These are phyloP conservation scores for Drosophila lini DNA, from an alignment of 1,140 invertebrate species.

Conservation along the genomic window DNA sequence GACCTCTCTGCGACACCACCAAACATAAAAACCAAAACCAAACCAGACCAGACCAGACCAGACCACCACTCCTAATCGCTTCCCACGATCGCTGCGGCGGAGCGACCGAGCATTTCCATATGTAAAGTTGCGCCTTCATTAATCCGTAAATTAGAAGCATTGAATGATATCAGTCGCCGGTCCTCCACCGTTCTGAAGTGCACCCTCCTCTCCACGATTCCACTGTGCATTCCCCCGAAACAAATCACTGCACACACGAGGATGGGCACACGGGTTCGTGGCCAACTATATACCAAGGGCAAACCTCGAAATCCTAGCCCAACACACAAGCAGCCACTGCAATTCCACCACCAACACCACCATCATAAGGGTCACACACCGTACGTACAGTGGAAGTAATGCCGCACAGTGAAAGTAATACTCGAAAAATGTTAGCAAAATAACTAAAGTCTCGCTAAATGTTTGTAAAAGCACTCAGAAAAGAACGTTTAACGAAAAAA, in stretches of 20 bases:
- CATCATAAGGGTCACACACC: conserved; percentile 1
- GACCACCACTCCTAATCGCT: conserved; percentile 62
- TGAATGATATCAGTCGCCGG: conserved; percentile 64
- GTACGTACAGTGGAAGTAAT: conserved; percentile 49
- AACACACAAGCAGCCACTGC: conserved; percentile 40
- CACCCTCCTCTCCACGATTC: conserved; percentile 24
- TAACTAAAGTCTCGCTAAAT: not conserved
- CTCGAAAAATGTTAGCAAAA: not conserved
- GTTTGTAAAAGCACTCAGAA: accelerated
- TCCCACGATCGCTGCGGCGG: conserved; percentile 67
- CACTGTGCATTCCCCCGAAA: conserved; percentile 35
- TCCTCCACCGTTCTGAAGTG: conserved; percentile 49
- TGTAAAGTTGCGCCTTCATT: conserved; percentile 81
- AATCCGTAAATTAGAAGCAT: conserved; percentile 82
- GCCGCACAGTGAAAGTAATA: conserved; percentile 46
- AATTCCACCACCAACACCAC: conserved; percentile 49
- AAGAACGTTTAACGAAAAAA: not conserved
- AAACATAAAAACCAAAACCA: not conserved
- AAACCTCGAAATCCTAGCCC: conserved; percentile 34
- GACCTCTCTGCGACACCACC: conserved; percentile 24
- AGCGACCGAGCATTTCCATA: conserved; percentile 65
- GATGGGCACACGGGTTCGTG: conserved; percentile 25
- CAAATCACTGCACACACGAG: conserved; percentile 63
- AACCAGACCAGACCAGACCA: not conserved
- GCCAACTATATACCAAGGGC: conserved; percentile 27